Evolutionary conservation across 1,140 invertebrate species (phyloP).

Genomic region (Nephotettix cincticeps): DNA sequence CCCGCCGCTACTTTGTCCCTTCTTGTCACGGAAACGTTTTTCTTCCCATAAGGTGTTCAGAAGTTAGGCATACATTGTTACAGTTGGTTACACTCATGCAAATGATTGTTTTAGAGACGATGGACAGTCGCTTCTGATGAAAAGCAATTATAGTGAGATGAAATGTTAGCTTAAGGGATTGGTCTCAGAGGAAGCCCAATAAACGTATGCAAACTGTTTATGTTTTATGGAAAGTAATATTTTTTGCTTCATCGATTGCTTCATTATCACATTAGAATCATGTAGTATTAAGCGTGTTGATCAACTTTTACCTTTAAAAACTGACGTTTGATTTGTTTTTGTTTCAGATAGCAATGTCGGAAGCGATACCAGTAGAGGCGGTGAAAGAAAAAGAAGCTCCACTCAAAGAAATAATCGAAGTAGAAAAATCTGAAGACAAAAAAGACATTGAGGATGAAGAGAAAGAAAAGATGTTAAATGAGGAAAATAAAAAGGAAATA

Average conservation of each 20-base stretch:
- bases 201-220: not conserved
- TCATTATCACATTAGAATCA: not conserved
- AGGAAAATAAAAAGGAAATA: slow-evolving; percentile 56
- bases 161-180: not conserved
- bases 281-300: not conserved
- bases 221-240: not conserved
- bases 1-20: no score
- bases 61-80: no score
- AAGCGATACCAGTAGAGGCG: not conserved
- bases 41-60: no score
- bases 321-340: no score
- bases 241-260: not conserved
- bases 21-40: no score
- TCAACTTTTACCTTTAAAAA: not conserved
- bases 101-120: no score
- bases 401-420: slow-evolving; percentile 22
- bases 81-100: no score
- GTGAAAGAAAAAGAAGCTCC: slow-evolving; percentile 1
- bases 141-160: no score
- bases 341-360: not conserved
- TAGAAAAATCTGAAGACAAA: slow-evolving; percentile 63
- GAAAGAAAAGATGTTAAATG: slow-evolving; percentile 67
- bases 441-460: slow-evolving; percentile 70
- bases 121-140: no score
- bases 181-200: not conserved